These are phyloP conservation scores for Corvus moneduloides DNA, from an alignment of 2,113 vertebrate species.

Conservation along the genomic window DNA sequence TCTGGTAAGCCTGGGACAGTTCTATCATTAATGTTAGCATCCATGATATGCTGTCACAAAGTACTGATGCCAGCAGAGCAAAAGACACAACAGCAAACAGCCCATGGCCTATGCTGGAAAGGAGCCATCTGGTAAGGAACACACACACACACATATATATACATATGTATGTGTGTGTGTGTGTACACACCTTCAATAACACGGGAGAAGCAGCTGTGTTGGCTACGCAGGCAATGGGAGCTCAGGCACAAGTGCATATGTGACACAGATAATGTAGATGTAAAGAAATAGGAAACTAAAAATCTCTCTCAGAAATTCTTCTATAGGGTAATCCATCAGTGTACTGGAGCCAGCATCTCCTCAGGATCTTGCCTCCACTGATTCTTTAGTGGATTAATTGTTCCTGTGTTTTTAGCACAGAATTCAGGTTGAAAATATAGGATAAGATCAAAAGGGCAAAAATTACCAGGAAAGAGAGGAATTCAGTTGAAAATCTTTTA, in stretches of 20 bases:
- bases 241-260: background rate
- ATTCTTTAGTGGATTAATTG: background rate
- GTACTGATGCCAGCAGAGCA: background rate
- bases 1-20: background rate
- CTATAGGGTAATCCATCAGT: background rate
- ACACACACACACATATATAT: background rate
- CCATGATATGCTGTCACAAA: background rate
- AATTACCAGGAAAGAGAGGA: background rate
- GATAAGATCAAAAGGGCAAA: background rate
- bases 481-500: background rate
- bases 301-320: background rate
- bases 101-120: background rate
- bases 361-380: background rate
- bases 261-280: background rate
- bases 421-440: background rate
- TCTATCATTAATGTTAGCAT: background rate
- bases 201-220: background rate
- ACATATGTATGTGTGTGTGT: background rate
- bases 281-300: background rate
- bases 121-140: background rate
- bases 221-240: background rate
- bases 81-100: background rate
- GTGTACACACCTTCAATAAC: background rate
- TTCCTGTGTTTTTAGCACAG: background rate
- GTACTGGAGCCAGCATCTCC: background rate